phyloP scores from a whole-genome alignment of 2,113 vertebrate genomes.

The Neodontobutis hainanensis region DNA sequence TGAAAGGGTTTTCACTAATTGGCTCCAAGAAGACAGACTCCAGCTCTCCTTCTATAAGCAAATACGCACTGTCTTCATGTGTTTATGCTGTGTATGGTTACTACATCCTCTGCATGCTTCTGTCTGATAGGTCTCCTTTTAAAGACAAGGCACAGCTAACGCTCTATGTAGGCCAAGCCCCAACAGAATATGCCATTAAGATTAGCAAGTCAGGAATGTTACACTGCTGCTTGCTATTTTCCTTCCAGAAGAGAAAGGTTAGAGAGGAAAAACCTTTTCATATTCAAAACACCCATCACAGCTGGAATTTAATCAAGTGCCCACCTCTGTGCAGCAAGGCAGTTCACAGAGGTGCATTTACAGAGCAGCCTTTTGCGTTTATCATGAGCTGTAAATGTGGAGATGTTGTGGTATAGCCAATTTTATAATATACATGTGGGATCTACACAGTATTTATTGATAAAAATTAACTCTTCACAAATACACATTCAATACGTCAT shows the following conservation, averaged over 20 bases:
- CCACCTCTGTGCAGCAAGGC: conserved; percentile 4
- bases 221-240: conserved; percentile 31
- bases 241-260: conserved; percentile 46
- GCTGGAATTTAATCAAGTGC: conserved; percentile 27
- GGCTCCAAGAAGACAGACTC: conserved; percentile 39
- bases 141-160: conserved; percentile 51
- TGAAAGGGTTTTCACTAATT: conserved; percentile 43
- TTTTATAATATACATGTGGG: background rate
- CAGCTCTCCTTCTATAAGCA: conserved; percentile 25
- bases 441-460: background rate
- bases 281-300: conserved; percentile 21
- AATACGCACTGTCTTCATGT: conserved; percentile 48
- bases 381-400: conserved; percentile 21
- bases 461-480: too few relatives aligned
- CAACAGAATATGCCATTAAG: conserved; percentile 72
- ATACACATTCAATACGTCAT: too few relatives aligned
- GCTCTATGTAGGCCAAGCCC: conserved; percentile 77
- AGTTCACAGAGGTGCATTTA: background rate
- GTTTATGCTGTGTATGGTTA: conserved; percentile 51
- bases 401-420: background rate
- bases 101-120: conserved; percentile 51
- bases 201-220: conserved; percentile 65
- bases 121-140: conserved; percentile 55
- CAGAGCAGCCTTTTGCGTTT: conserved; percentile 26
- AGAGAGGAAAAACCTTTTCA: conserved; percentile 37